Percentiles rank a stretch among this genome's conserved stretches.
These are phyloP conservation scores for Polylopha cassiicola DNA, from an alignment of 2,888 invertebrate genomes.

Conservation along the genomic window DNA sequence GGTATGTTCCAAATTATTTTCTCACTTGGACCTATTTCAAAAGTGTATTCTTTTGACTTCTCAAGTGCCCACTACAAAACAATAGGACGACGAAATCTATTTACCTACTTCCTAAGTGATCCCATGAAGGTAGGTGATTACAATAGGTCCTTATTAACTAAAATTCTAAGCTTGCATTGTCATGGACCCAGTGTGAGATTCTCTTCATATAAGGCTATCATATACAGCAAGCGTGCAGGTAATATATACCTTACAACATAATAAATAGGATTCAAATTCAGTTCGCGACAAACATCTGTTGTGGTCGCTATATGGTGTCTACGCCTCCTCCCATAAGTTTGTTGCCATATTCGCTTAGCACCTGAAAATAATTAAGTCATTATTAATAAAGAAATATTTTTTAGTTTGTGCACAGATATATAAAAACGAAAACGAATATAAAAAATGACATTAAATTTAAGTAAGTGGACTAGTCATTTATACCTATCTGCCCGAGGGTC, in stretches of 20 bases:
- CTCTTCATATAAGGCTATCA: too few species aligned
- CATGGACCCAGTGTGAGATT: slow-evolving; percentile 14
- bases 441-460: too few species aligned
- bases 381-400: background rate
- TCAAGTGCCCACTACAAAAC: background rate
- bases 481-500: too few species aligned
- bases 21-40: slow-evolving; percentile 17
- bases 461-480: too few species aligned
- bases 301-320: slow-evolving; percentile 50
- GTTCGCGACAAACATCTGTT: slow-evolving; percentile 2
- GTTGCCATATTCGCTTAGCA: slow-evolving; percentile 88
- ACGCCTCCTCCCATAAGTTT: slow-evolving; percentile 83
- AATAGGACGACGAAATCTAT: background rate
- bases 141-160: slow-evolving; percentile 11
- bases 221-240: too few species aligned
- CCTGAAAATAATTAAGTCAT: slow-evolving; percentile 68
- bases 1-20: slow-evolving; percentile 53
- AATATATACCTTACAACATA: slow-evolving; percentile 15
- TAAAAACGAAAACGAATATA: too few species aligned
- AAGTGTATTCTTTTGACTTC: slow-evolving; percentile 6
- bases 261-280: slow-evolving; percentile 7
- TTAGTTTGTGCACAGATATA: background rate
- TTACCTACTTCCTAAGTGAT: background rate
- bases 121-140: slow-evolving; percentile 14
- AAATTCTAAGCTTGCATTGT: slow-evolving; percentile 14